These are phyloP conservation scores for Actenoides lindsayi DNA, from an alignment of 2,113 vertebrate species.

Conservation along the genomic window DNA sequence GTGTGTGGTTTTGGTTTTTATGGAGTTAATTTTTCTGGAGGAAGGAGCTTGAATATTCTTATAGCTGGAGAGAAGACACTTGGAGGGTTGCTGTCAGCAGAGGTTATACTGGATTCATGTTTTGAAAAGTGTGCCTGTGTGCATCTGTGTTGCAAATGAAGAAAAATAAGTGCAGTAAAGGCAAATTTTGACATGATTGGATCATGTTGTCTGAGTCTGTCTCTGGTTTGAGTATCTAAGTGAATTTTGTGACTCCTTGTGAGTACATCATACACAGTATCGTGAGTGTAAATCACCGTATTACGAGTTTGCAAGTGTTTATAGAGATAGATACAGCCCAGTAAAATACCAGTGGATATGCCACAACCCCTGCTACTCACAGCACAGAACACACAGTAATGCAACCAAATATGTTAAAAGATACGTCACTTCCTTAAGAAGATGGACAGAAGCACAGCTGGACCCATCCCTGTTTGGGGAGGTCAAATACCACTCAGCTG, in stretches of 20 bases:
- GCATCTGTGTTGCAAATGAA: background rate
- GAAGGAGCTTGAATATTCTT: background rate
- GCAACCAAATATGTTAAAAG: background rate
- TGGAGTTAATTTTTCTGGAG: background rate
- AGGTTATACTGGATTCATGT: background rate
- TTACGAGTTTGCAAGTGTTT: background rate
- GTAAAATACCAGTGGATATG: background rate
- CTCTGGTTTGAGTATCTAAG: background rate
- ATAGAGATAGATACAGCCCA: background rate
- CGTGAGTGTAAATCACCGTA: background rate
- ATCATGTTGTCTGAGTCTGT: background rate
- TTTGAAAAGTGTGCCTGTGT: background rate
- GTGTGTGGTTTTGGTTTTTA: background rate
- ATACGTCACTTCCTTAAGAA: background rate
- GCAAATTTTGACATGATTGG: background rate
- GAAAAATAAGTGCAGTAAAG: background rate
- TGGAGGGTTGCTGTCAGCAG: background rate
- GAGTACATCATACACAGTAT: rapidly evolving
- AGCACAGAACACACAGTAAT: background rate
- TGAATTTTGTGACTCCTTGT: background rate
- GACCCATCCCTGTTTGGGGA: background rate
- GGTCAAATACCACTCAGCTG: background rate
- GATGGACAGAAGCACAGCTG: background rate
- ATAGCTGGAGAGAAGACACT: background rate
- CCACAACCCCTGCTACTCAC: background rate